A percentile compares a stretch with the other conserved stretches of the same genome.
Conservation (phyloP, 2,888 invertebrate genomes). For the Thalpophila matura region DNA sequence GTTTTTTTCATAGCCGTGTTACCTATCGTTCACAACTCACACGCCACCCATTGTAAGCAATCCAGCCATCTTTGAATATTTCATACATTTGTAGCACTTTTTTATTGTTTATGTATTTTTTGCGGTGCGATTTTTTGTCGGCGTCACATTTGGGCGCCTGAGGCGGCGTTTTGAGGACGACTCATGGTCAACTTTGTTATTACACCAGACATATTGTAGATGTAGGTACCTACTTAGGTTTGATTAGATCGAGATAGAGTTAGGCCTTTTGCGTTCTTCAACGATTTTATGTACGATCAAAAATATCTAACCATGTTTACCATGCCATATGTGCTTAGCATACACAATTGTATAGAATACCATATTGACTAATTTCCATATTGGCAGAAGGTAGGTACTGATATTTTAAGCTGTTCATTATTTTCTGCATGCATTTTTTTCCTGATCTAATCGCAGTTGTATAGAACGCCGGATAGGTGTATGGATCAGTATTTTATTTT, state of each 20-base stretch:
- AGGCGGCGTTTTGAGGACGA: constrained; percentile 69
- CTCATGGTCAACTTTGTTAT: constrained; percentile 56
- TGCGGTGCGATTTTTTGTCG: constrained; percentile 73
- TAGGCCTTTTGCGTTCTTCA: neutral
- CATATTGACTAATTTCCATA: no score
- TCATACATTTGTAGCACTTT: constrained; percentile 71
- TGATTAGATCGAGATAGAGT: neutral
- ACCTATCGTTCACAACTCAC: constrained; percentile 67
- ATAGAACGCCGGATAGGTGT: no score
- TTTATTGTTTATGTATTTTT: constrained; percentile 62
- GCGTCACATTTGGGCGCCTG: constrained; percentile 79
- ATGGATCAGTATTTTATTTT: no score
- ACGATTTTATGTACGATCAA: no score
- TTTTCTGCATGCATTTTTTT: no score
- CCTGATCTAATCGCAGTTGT: no score
- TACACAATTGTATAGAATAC: no score
- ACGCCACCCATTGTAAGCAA: constrained; percentile 69
- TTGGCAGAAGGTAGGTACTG: no score
- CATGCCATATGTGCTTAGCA: no score
- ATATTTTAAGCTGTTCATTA: no score
- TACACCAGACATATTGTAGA: constrained; percentile 34
- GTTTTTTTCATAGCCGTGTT: constrained; percentile 64
- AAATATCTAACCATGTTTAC: no score
- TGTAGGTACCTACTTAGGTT: constrained; percentile 19
- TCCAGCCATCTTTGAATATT: constrained; percentile 79